phyloP scores from a whole-genome alignment of 2,797 vertebrate genomes.

The Monodelphis domestica region DNA sequence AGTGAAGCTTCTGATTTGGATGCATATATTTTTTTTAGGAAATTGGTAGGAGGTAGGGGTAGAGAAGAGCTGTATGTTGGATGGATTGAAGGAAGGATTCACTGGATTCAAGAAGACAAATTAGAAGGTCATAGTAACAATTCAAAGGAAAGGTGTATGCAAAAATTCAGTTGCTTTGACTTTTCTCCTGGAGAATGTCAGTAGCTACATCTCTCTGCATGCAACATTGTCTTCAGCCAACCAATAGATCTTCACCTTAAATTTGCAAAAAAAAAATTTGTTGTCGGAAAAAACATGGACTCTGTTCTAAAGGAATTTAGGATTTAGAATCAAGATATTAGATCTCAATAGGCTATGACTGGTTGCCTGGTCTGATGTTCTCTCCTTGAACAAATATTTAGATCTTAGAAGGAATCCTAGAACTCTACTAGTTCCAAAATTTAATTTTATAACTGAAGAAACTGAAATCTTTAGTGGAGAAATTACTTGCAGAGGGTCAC shows the following conservation, averaged over 20 bases:
- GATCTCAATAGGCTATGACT: not conserved
- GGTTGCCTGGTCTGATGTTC: not conserved
- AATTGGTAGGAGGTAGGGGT: too few relatives aligned
- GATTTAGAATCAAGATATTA: not conserved
- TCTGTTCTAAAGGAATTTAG: not conserved
- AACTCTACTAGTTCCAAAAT: not conserved
- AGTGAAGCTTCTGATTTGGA: not conserved
- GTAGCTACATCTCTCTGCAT: not conserved
- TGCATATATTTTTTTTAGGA: not conserved
- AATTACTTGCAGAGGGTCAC: not conserved
- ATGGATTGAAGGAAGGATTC: not conserved
- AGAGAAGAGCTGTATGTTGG: not conserved
- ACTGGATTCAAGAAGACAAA: too few relatives aligned
- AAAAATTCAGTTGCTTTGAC: not conserved
- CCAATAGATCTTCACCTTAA: not conserved
- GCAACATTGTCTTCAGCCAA: not conserved
- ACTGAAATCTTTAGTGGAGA: not conserved
- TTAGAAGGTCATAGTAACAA: not conserved
- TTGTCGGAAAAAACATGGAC: not conserved
- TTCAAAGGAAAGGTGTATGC: not conserved
- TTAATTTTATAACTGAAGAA: conserved; percentile 32
- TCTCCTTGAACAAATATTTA: not conserved
- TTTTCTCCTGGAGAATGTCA: not conserved
- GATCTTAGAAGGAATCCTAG: not conserved
- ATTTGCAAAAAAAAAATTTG: not conserved